A percentile compares a stretch with the other conserved stretches of the same genome.
phyloP scores from a whole-genome alignment of 2,888 invertebrate genomes.

The Tachina grossa region DNA sequence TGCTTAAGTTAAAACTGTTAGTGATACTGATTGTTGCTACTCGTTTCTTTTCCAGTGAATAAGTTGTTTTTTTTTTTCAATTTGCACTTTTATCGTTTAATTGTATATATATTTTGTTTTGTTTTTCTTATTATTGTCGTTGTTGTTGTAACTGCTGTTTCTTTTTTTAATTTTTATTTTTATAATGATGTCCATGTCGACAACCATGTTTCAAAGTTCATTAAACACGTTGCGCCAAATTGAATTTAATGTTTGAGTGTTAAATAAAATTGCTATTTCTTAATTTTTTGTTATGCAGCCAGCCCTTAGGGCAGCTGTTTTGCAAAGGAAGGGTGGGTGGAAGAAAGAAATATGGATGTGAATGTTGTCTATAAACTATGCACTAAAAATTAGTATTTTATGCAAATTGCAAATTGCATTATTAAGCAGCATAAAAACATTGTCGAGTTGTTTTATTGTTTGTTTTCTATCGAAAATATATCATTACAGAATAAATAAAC shows the following conservation, averaged over 20 bases:
- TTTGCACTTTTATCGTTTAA: constrained; percentile 57
- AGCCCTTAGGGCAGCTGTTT: constrained; percentile 31
- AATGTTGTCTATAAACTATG: constrained; percentile 42
- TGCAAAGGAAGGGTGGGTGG: neutral
- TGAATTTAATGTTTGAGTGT: constrained; percentile 74
- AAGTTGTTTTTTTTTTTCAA: constrained; percentile 33
- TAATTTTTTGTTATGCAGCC: constrained; percentile 12
- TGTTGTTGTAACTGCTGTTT: constrained; percentile 3
- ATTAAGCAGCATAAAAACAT: constrained; percentile 76
- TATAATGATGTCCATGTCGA: constrained; percentile 70
- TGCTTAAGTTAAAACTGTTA: constrained; percentile 39
- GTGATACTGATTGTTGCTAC: constrained; percentile 56
- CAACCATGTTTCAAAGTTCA: constrained; percentile 72
- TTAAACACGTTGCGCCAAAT: constrained; percentile 75
- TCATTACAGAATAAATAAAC: no score
- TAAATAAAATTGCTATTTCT: constrained; percentile 58
- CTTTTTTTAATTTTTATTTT: constrained; percentile 2
- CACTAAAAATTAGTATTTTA: constrained; percentile 69
- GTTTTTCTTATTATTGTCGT: constrained; percentile 16
- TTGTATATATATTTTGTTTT: constrained; percentile 49
- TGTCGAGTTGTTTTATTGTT: constrained; percentile 45
- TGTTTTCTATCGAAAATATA: neutral
- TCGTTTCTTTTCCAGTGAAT: constrained; percentile 13
- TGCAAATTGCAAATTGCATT: constrained; percentile 78
- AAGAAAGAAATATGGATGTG: no score